A percentile compares a stretch with the other conserved stretches of the same genome.
Evolutionary conservation across 2,113 vertebrate genomes (phyloP).

Genomic region (Clarias macrocephalus): DNA sequence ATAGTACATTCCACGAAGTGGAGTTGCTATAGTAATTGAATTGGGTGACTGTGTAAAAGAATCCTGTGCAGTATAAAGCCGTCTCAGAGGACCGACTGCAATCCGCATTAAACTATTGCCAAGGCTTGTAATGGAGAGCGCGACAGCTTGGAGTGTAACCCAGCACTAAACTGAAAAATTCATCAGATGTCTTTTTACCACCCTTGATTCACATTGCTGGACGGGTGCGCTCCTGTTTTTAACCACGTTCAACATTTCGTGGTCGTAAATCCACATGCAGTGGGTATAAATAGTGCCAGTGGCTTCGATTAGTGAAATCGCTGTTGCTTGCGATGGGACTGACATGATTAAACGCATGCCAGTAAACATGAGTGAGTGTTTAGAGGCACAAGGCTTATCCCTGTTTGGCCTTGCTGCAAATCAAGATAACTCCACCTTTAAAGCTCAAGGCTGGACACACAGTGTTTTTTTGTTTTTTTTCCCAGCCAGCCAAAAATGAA

Average conservation of each 20-base stretch:
- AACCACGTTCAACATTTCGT: slow-evolving; percentile 4
- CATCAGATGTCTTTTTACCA: not conserved
- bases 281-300: not conserved
- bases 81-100: slow-evolving; percentile 23
- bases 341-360: slow-evolving; percentile 24
- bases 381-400: not conserved
- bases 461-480: slow-evolving; percentile 14
- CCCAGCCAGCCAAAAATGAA: not conserved
- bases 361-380: not conserved
- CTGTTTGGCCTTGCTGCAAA: not conserved
- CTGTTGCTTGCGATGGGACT: not conserved
- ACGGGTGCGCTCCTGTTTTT: not conserved
- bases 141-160: not conserved
- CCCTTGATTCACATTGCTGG: not conserved
- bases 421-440: not conserved
- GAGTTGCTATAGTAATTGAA: slow-evolving; percentile 34
- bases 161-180: slow-evolving; percentile 1
- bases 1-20: not conserved
- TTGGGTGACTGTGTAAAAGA: slow-evolving; percentile 27
- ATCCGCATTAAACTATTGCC: slow-evolving; percentile 1
- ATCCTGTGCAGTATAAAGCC: not conserved
- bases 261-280: not conserved
- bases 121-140: slow-evolving; percentile 17
- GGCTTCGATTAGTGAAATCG: not conserved
- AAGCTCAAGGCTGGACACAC: not conserved